Evolutionary conservation across 2,797 vertebrate species (phyloP).

Genomic region (Clarias pachynema): DNA sequence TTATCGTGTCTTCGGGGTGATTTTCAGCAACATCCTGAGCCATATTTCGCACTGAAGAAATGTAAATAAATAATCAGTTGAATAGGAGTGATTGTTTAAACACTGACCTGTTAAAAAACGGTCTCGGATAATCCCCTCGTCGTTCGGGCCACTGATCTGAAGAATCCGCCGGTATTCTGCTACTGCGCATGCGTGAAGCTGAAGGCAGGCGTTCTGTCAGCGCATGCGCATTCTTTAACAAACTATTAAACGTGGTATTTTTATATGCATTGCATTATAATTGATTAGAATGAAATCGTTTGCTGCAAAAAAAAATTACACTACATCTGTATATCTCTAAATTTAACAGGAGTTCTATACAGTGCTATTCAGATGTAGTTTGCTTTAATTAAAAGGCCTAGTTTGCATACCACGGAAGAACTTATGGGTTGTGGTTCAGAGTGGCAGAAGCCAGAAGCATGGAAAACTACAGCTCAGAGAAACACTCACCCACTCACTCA

Average conservation of each 20-base stretch:
- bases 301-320: background rate
- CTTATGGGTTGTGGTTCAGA: background rate
- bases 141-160: conserved; percentile 69
- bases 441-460: background rate
- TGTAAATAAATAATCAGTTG: background rate
- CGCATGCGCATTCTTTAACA: conserved; percentile 42
- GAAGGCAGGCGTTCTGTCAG: conserved; percentile 15
- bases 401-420: background rate
- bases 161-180: conserved; percentile 73
- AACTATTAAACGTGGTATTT: background rate
- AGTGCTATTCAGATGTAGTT: background rate
- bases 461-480: background rate
- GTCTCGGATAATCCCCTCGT: conserved; percentile 70
- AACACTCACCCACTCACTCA: too few relatives aligned
- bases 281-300: background rate
- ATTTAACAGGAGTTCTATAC: background rate
- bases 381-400: background rate
- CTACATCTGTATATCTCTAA: background rate
- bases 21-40: background rate
- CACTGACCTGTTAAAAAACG: conserved; percentile 74
- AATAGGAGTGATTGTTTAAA: background rate
- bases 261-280: background rate
- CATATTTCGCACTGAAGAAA: background rate
- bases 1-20: background rate
- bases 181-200: conserved; percentile 70